These are phyloP conservation scores for Hirudo medicinalis DNA, from an alignment of 1,140 invertebrate genomes.

Conservation along the genomic window DNA sequence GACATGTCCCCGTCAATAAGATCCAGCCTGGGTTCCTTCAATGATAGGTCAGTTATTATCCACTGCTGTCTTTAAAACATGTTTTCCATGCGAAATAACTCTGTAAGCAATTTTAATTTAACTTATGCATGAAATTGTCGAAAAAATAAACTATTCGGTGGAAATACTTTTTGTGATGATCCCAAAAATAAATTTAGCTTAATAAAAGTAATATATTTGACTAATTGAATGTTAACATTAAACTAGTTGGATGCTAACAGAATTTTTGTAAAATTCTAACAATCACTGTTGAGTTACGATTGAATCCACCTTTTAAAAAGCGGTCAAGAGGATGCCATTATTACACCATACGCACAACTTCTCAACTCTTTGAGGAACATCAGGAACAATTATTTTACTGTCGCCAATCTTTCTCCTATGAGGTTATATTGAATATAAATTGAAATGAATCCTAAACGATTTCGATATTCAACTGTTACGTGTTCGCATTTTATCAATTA, in stretches of 20 bases:
- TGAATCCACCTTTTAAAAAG: background rate
- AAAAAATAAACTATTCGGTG: too few species aligned
- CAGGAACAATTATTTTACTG: constrained; percentile 10
- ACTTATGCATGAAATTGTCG: too few species aligned
- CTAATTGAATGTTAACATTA: background rate
- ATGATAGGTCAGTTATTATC: background rate
- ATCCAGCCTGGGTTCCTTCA: background rate
- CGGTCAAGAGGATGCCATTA: background rate
- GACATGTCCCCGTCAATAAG: constrained; percentile 1
- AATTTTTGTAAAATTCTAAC: background rate
- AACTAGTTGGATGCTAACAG: background rate
- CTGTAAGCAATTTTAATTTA: background rate
- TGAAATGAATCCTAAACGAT: too few species aligned
- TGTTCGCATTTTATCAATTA: too few species aligned
- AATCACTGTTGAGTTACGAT: too few species aligned
- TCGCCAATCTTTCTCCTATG: background rate
- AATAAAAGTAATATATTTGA: background rate
- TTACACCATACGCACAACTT: constrained; percentile 4
- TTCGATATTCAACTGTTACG: too few species aligned
- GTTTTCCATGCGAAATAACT: background rate
- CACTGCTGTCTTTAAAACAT: background rate
- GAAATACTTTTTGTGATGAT: background rate
- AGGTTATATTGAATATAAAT: background rate
- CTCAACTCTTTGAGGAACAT: background rate
- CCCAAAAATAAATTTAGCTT: background rate